phyloP scores from a whole-genome alignment of 1,140 invertebrate genomes.

The Anastrepha ludens region DNA sequence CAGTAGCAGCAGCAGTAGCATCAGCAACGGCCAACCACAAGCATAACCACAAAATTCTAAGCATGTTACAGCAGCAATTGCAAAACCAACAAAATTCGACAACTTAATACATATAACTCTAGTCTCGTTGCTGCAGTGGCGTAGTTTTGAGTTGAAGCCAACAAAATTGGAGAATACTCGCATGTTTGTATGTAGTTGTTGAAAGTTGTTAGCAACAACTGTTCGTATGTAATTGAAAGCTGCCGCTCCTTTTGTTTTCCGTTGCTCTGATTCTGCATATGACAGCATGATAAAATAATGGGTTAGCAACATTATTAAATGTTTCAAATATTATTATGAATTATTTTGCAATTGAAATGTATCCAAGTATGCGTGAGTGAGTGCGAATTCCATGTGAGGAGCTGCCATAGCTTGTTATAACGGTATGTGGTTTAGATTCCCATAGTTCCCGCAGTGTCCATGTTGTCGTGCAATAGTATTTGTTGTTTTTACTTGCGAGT shows the following conservation, averaged over 20 bases:
- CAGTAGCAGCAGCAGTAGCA: neutral
- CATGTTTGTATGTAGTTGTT: neutral
- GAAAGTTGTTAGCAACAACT: no score
- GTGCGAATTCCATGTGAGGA: neutral
- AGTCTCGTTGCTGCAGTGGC: neutral
- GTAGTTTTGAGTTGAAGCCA: neutral
- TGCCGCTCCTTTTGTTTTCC: no score
- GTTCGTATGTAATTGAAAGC: no score
- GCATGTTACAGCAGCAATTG: constrained; percentile 3
- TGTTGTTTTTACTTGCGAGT: neutral
- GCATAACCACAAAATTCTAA: constrained; percentile 41
- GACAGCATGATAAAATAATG: constrained; percentile 49
- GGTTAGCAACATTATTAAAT: constrained; percentile 52
- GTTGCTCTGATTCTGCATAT: neutral
- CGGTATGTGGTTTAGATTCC: constrained; percentile 29
- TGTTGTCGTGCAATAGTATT: neutral
- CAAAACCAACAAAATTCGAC: constrained; percentile 30
- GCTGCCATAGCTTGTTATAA: constrained; percentile 21
- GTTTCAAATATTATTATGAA: constrained; percentile 48
- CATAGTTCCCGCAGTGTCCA: neutral
- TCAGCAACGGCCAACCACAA: constrained; percentile 21
- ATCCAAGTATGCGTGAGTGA: neutral
- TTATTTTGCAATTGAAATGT: constrained; percentile 29
- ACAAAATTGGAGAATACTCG: neutral
- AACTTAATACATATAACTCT: constrained; percentile 24